These are phyloP conservation scores for Phoxinus dragarum DNA, from an alignment of 2,797 vertebrate species.

Conservation along the genomic window DNA sequence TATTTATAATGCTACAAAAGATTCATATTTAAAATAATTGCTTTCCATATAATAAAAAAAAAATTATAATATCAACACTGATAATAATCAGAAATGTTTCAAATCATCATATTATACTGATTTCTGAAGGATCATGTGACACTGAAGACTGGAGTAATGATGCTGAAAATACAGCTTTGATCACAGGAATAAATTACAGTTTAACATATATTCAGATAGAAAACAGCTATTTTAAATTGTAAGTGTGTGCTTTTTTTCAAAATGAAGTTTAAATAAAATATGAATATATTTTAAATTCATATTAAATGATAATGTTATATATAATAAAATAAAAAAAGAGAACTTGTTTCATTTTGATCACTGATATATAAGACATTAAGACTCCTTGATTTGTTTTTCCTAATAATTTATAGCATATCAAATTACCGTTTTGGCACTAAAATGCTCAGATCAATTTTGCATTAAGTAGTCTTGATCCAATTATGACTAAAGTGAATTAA, in stretches of 20 bases:
- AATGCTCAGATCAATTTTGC: conserved; percentile 59
- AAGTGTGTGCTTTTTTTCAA: not conserved
- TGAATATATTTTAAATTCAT: not conserved
- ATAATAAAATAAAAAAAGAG: not conserved
- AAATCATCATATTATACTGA: too few relatives aligned
- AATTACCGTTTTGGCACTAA: conserved; percentile 16
- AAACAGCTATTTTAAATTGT: too few relatives aligned
- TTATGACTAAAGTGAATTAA: conserved; percentile 64
- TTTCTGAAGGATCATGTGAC: too few relatives aligned
- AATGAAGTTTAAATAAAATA: not conserved
- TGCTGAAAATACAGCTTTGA: too few relatives aligned
- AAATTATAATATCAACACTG: too few relatives aligned
- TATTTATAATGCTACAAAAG: too few relatives aligned
- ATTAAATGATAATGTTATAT: not conserved
- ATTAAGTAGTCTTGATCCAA: conserved; percentile 74
- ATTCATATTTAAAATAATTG: too few relatives aligned
- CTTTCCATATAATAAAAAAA: too few relatives aligned
- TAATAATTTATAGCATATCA: conserved; percentile 31
- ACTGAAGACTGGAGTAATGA: too few relatives aligned
- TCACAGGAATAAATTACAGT: too few relatives aligned
- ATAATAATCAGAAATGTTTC: too few relatives aligned
- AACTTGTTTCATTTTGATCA: conserved; percentile 9
- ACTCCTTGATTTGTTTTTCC: not conserved
- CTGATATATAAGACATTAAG: not conserved
- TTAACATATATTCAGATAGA: too few relatives aligned